These are phyloP conservation scores for Panulirus ornatus DNA, from an alignment of 1,140 invertebrate species.

Conservation along the genomic window DNA sequence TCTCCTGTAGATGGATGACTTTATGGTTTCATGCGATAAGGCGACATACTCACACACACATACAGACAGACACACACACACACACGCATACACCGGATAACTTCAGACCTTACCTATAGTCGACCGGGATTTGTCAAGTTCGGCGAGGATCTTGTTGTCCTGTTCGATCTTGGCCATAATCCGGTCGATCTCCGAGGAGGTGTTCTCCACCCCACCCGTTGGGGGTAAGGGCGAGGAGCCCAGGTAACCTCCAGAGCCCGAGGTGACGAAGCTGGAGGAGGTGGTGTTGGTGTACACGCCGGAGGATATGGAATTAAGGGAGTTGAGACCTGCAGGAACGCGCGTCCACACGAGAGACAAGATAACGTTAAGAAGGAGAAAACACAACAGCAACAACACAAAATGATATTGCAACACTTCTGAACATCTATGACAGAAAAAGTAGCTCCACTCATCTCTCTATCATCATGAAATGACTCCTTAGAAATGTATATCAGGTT, in stretches of 20 bases:
- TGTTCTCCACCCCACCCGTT: conserved; percentile 72
- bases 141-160: conserved; percentile 90
- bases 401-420: not conserved
- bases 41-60: no score
- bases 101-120: conserved; percentile 74
- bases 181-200: conserved; percentile 87
- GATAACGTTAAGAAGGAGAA: no score
- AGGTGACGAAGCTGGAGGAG: conserved; percentile 41
- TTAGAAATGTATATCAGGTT: no score
- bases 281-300: conserved; percentile 73
- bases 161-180: conserved; percentile 97
- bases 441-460: not conserved
- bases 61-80: not conserved
- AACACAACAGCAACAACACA: no score
- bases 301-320: conserved; percentile 73
- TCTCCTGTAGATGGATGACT: not conserved
- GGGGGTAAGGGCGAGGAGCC: conserved; percentile 70
- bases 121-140: conserved; percentile 86
- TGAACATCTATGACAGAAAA: not conserved
- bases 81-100: not conserved
- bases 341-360: not conserved
- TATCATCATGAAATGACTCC: no score
- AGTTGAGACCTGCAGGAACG: conserved; percentile 59
- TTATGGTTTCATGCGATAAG: not conserved
- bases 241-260: conserved; percentile 38